Base-by-base conservation (phyloP, 2,888 invertebrate species). In the Priocnemis perturbator region DNA sequence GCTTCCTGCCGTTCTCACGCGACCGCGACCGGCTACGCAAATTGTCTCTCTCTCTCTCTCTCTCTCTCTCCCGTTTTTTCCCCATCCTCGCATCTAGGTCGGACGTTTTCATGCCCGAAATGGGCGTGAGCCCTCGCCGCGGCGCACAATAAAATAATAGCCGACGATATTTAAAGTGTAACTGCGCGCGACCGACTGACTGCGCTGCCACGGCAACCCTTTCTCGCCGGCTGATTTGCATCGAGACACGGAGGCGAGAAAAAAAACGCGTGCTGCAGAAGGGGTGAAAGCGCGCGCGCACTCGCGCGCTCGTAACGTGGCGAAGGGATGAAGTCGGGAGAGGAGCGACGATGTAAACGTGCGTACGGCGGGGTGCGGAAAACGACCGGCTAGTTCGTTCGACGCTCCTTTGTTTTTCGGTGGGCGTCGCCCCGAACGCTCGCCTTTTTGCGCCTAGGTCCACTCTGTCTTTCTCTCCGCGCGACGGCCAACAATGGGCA, bases 151-250 rank as follows among this genome's bases (percentile, higher is more conserved):
- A 11, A 64, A 62, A 88, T 85, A 87, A 88, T 87, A 79, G 83
- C 75, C 79, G 74, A 71, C 84, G 87, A 88, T 87, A 88, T 88
- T 88, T 88, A 87, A 87, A 87, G 83, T 84, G 86, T 84, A 86
- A 85, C 83, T 81, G 81, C 73, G 61, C 74, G n/a, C n/a, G n/a
- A n/a, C n/a, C n/a, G n/a, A n/a, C n/a, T 65, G 63, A 71, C 17
- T 19, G 50, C n/a, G 17, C 17, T 52, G 64, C 44, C 63, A 57
- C 61, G 23, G 26, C 79, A 87, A 87, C 87, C 87, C 87, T 87
- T 87, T 84, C 26, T 26, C 67, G 81, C 66, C 59, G 65, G 71
- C 79, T 84, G 76, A 87, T 87, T 87, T 87, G 86, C 87, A 87
- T 87, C 60, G 57, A n/a, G n/a, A n/a, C n/a, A n/a, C 72, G 60